These are phyloP conservation scores for Cremastinae sp. DNA, from an alignment of 2,888 invertebrate species.

Conservation along the genomic window DNA sequence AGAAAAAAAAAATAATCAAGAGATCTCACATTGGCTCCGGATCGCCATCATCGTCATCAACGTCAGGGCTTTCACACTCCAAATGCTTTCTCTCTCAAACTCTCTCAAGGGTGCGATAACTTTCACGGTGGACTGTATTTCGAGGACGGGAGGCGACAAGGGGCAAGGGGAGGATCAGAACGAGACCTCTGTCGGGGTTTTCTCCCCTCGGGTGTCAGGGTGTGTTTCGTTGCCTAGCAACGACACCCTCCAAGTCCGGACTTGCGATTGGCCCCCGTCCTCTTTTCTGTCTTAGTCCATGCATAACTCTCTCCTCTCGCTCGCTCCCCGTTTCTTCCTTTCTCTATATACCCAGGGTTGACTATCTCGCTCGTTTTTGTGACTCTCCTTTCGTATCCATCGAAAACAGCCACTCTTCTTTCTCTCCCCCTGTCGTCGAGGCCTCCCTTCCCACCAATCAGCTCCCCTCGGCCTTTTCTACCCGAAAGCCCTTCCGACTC, in stretches of 20 bases:
- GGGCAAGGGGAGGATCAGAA: constrained; percentile 35
- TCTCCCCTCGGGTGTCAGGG: constrained; percentile 72
- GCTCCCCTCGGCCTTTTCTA: constrained; percentile 42
- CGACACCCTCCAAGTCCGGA: constrained; percentile 75
- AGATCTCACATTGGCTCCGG: constrained; percentile 15
- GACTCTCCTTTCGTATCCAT: constrained; percentile 37
- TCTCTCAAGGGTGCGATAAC: constrained; percentile 66
- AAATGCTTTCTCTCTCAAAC: constrained; percentile 15
- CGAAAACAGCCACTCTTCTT: constrained; percentile 40
- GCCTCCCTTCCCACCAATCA: constrained; percentile 63
- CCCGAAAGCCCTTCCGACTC: constrained; percentile 45
- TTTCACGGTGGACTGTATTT: constrained; percentile 67
- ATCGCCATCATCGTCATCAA: constrained; percentile 23
- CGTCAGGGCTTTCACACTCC: constrained; percentile 50
- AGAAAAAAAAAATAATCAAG: background rate
- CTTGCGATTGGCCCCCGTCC: constrained; percentile 76
- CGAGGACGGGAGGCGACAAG: constrained; percentile 1
- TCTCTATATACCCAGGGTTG: constrained; percentile 18
- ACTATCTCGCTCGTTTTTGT: constrained; percentile 6
- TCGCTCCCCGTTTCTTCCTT: constrained; percentile 41
- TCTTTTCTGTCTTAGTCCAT: constrained; percentile 70
- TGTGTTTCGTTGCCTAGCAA: constrained; percentile 79
- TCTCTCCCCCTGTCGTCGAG: constrained; percentile 45
- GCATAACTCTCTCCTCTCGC: constrained; percentile 43
- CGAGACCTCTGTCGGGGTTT: constrained; percentile 68